Conservation (phyloP, 35 echinoderm and acorn worm species). For the Strongylocentrotus purpuratus region DNA sequence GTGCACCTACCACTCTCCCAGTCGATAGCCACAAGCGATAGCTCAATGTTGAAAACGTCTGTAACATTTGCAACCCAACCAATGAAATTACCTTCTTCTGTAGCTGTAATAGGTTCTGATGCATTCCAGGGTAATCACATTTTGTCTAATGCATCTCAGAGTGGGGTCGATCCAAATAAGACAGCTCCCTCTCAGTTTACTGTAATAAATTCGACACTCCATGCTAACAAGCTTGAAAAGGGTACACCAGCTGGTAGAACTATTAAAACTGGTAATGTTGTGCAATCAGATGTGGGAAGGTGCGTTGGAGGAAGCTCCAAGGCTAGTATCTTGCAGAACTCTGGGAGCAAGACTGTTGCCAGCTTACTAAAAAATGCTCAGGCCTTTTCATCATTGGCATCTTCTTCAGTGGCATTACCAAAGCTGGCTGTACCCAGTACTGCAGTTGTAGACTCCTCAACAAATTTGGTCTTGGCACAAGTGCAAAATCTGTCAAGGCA, state of each 20-base stretch:
- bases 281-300: neutral
- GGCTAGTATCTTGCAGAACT: neutral
- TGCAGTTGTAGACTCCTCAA: neutral
- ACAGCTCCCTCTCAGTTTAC: neutral
- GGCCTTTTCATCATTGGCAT: neutral
- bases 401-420: neutral
- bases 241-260: neutral
- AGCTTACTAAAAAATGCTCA: constrained; percentile 27
- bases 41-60: constrained; percentile 22
- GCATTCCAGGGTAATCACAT: constrained; percentile 41
- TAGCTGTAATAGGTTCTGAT: constrained; percentile 30
- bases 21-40: constrained; percentile 16
- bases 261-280: neutral
- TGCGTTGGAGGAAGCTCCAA: neutral
- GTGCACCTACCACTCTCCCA: constrained; percentile 45
- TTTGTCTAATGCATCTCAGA: neutral
- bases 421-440: constrained; percentile 10
- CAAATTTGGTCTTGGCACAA: constrained; percentile 20
- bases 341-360: constrained; percentile 35
- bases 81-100: constrained; percentile 33
- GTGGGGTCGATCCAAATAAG: neutral
- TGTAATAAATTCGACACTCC: neutral
- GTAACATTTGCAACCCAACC: constrained; percentile 57
- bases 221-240: neutral
- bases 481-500: constrained; percentile 9